Base-by-base conservation (phyloP, 2,113 vertebrate genomes). In the Empidonax alnorum region DNA sequence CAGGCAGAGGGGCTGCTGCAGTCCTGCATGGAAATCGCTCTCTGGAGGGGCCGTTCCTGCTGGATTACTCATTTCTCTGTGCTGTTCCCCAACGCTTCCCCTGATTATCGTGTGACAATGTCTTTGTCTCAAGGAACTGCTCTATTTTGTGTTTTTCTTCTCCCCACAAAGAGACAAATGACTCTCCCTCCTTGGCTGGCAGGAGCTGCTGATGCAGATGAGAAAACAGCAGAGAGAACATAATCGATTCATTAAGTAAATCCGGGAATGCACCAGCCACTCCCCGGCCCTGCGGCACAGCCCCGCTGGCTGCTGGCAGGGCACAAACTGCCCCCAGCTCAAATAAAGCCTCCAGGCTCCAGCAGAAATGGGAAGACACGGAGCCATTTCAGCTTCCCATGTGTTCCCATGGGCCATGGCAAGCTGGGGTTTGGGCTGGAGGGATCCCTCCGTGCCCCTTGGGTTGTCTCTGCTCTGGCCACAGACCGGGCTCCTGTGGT, bases 141-240 rank as follows among this genome's bases (percentile, higher is more conserved):
- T 96, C 80, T 81, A 41, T 89, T 96, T 87, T 68, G 81, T 94
- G 87, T 89, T 84, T 93, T 95, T 94, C 92, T 95, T 96, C 87
- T 96, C 78, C 89, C 75, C 82, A 92, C 93, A 91, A 94, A 93
- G 89, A 95, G 75, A 89, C 85, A 92, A 94, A 93, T 94, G 61
- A 42, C 79, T 93, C 69, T 87, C 75, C 71, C 67, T 95, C 56
- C 82, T 84, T 79, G 28, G 84, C 94, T 93, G 94, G 83, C 86
- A 77, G 89, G 77, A 90, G 87, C 90, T 66, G 82, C 89, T 86
- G 93, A 80, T 96, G 91, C 87, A 94, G 94, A 91, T 84, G 91
- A 94, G 95, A 59, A 93, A 95, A 89, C 92, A 93, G 83, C 91
- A 79, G 82, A 72, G 89, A 76, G 84, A 91, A 83, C 71, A 84